Percentiles rank a stretch among this genome's conserved stretches.
Conservation (phyloP, 1,140 invertebrate species). For the Eubasilissa regina region DNA sequence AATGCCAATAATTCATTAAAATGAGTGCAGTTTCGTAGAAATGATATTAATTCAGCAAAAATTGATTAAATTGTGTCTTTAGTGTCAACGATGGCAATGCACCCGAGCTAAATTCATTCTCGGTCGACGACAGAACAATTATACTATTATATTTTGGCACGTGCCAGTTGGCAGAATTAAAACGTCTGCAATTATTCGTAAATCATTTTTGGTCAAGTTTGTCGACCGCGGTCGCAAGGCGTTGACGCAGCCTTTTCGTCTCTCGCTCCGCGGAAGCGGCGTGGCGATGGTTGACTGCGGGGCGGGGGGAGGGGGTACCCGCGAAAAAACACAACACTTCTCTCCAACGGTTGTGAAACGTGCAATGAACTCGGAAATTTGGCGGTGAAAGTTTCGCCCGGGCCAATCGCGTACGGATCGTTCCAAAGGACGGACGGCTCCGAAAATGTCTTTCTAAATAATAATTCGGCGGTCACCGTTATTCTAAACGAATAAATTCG, state of each 20-base stretch:
- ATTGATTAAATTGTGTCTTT: too few species aligned
- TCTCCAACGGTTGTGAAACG: constrained; percentile 30
- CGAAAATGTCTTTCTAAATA: not conserved
- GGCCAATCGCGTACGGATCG: constrained; percentile 32
- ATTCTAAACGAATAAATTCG: too few species aligned
- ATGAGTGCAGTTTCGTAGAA: too few species aligned
- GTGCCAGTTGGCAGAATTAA: not conserved
- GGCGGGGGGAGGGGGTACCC: not conserved
- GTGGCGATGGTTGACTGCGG: too few species aligned
- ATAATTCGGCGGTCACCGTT: too few species aligned
- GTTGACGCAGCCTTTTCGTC: not conserved
- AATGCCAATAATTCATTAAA: too few species aligned
- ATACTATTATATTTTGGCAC: not conserved
- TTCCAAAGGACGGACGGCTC: not conserved
- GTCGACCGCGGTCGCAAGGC: not conserved
- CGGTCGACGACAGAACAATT: not conserved
- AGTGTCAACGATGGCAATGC: too few species aligned
- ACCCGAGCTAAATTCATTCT: too few species aligned
- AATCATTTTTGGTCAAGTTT: not conserved
- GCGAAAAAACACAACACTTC: constrained; percentile 18
- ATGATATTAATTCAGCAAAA: too few species aligned
- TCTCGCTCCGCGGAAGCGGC: too few species aligned
- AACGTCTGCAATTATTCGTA: too few species aligned
- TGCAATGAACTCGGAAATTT: constrained; percentile 37
- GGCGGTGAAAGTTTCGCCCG: constrained; percentile 37